These are phyloP conservation scores for Didymodactylos carnosus DNA, from an alignment of 2,888 invertebrate species.

Conservation along the genomic window DNA sequence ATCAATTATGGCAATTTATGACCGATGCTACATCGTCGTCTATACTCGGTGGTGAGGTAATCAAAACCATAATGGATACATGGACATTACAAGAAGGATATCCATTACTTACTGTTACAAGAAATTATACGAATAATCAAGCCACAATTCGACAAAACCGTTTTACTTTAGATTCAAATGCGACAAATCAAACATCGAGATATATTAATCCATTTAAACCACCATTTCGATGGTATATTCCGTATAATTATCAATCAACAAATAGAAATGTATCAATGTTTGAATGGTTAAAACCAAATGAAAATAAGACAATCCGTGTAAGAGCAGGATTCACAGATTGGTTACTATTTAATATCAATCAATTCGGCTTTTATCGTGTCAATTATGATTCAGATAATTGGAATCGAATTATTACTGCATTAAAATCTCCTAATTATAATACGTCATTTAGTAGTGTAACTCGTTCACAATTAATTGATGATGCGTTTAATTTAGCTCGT, in stretches of 20 bases:
- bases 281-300: not conserved
- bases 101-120: not conserved
- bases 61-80: constrained; percentile 46
- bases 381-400: constrained; percentile 9
- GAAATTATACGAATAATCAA: not conserved
- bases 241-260: constrained; percentile 2
- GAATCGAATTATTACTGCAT: not conserved
- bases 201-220: not conserved
- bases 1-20: constrained; percentile 73
- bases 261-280: not conserved
- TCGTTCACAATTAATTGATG: constrained; percentile 6
- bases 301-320: not conserved
- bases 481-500: constrained; percentile 8
- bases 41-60: constrained; percentile 59
- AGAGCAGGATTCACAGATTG: not conserved
- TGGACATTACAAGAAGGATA: constrained; percentile 13
- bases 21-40: constrained; percentile 40
- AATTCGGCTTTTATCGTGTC: not conserved
- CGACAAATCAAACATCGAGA: not conserved
- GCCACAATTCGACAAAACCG: not conserved
- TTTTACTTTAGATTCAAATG: constrained; percentile 38
- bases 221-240: constrained; percentile 9
- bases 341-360: not conserved
- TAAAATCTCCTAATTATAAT: not conserved
- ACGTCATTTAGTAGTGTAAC: not conserved